Conservation (phyloP, 2,113 vertebrate species). For the Chloroceryle aenea region DNA sequence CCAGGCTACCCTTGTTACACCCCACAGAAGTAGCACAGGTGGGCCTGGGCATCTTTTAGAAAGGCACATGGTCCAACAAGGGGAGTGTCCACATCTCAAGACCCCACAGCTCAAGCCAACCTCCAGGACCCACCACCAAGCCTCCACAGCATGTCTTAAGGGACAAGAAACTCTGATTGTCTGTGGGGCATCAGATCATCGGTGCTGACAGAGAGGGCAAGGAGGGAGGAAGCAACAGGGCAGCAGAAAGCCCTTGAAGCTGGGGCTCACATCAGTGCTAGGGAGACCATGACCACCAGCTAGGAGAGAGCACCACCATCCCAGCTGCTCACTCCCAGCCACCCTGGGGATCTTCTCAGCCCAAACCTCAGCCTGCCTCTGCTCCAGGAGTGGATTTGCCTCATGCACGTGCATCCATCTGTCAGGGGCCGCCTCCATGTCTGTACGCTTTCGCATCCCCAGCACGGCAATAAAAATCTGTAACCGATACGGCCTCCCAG, state of each 20-base stretch:
- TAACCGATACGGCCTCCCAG: neutral
- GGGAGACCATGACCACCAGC: neutral
- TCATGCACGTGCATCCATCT: neutral
- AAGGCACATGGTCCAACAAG: neutral
- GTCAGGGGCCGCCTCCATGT: neutral
- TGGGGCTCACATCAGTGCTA: neutral
- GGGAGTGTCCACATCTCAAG: neutral
- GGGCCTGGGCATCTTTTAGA: neutral
- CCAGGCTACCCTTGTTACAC: rapidly evolving
- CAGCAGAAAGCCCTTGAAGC: neutral
- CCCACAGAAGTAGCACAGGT: neutral
- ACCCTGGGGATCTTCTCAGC: neutral
- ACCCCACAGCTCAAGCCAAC: neutral
- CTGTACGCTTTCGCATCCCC: neutral
- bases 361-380: neutral
- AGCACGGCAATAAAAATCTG: neutral
- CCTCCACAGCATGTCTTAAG: neutral
- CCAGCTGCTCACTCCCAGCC: neutral
- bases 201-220: neutral
- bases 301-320: neutral
- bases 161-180: neutral
- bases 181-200: neutral
- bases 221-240: too few species aligned
- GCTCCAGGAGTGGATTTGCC: neutral
- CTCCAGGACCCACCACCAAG: neutral